These are phyloP conservation scores for Drosophila paranaensis DNA, from an alignment of 2,888 invertebrate genomes.

Conservation along the genomic window DNA sequence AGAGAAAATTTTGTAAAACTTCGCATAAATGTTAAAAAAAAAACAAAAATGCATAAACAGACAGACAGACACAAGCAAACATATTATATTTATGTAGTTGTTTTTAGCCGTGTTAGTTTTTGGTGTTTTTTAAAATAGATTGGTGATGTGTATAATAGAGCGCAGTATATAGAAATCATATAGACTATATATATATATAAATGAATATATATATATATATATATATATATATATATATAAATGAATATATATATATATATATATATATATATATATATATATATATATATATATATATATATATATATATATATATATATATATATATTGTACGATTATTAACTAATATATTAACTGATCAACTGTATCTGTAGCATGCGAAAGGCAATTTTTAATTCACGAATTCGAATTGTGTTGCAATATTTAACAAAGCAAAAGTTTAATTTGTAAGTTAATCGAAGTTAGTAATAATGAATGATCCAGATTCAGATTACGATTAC, in stretches of 20 bases:
- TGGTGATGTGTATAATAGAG: constrained; percentile 74
- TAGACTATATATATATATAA: constrained; percentile 39
- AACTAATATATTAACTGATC: constrained; percentile 65
- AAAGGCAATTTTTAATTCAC: constrained; percentile 68
- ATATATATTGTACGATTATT: constrained; percentile 63
- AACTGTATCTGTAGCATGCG: constrained; percentile 64
- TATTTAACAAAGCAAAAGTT: constrained; percentile 46
- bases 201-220: constrained; percentile 32
- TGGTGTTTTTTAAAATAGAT: constrained; percentile 72
- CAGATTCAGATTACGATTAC: neutral
- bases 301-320: constrained; percentile 13
- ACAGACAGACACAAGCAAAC: constrained; percentile 41
- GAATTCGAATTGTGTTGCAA: constrained; percentile 71
- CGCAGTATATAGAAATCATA: constrained; percentile 55
- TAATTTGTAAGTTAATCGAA: constrained; percentile 63
- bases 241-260: constrained; percentile 21
- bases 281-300: constrained; percentile 26
- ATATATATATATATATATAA: constrained; percentile 20
- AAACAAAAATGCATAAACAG: constrained; percentile 28
- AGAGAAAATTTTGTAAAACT: constrained; percentile 21
- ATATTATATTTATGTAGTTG: constrained; percentile 66
- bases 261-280: no score
- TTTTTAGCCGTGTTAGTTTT: constrained; percentile 75
- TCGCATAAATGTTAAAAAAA: constrained; percentile 30
- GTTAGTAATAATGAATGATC: constrained; percentile 11